Evolutionary conservation across 2,797 vertebrate genomes (phyloP), one percentile per base, ranked within the genome.

Genomic region (Mus spretus): DNA sequence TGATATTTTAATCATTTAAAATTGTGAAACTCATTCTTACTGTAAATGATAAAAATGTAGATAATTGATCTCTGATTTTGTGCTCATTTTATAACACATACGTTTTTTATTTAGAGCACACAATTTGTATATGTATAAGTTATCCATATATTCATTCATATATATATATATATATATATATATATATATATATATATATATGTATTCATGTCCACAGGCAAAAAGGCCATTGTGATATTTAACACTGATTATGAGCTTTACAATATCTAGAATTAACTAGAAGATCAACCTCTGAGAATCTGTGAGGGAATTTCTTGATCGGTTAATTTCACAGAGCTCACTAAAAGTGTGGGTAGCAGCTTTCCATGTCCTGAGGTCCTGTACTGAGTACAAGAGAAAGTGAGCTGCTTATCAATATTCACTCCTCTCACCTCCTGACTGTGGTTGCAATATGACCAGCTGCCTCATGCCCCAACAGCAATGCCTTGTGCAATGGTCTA

Each of bases 21-120:
- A 93, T 63, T 50, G 3, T 67, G 24, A 67, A 72, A 90, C 50
- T 0, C 8, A 89, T 78, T 61, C n/a, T 63, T 93, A 79, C 10
- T 37, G 80, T 20, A 87, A 47, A 22, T 3, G 10, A 14, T 14
- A 44, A 5, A 88, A 91, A 94, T 91, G 55, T 28, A 77, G 40
- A 83, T 74, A 85, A 11, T 34, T 94, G 65, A 88, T 20, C 11
- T 20, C 20, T 75, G 4, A 72, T 85, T 82, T 95, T 90, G 89
- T 83, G 0, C n/a, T 65, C 3, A 77, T 1, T 15, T 95, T 92
- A 53, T 9, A 80, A 80, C 19, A 55, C 4, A 81, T 6, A 70
- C 3, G 14, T 90, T 40, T 67, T 53, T 4, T 61, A 28, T 50
- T 80, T 70, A 75, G n/a, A 95, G 75, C 9, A 94, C 3, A 53